Percentiles rank a stretch among this genome's conserved stretches.
phyloP scores from a whole-genome alignment of 2,797 vertebrate species.

The Gastrophryne carolinensis region DNA sequence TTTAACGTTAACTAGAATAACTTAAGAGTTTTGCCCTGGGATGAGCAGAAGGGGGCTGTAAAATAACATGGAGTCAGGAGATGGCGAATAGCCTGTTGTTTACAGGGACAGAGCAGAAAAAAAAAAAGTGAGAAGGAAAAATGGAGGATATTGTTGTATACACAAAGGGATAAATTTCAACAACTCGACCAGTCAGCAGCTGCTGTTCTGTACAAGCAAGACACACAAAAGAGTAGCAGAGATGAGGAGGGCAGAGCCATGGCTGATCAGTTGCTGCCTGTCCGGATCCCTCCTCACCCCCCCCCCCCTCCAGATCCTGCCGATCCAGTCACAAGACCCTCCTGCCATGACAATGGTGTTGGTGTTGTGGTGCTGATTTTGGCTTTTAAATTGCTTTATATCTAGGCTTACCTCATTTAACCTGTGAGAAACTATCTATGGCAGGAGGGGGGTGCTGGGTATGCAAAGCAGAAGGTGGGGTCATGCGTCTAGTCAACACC shows the following conservation, averaged over 20 bases:
- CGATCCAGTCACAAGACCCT: slow-evolving; percentile 42
- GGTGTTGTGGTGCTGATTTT: slow-evolving; percentile 42
- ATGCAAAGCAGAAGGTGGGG: slow-evolving; percentile 41
- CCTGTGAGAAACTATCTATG: slow-evolving; percentile 33
- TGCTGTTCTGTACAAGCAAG: slow-evolving; percentile 78
- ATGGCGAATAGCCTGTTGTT: slow-evolving; percentile 99
- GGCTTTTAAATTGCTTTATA: slow-evolving; percentile 18
- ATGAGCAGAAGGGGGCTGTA: slow-evolving; percentile 29
- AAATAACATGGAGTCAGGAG: slow-evolving; percentile 74
- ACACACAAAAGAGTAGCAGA: slow-evolving; percentile 68
- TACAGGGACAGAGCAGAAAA: slow-evolving; percentile 87
- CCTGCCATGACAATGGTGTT: slow-evolving; percentile 45
- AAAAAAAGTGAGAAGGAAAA: slow-evolving; percentile 65
- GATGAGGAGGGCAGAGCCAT: slow-evolving; percentile 54
- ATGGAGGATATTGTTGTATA: slow-evolving; percentile 99
- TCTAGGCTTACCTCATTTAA: slow-evolving; percentile 41
- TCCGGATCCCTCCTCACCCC: slow-evolving; percentile 20
- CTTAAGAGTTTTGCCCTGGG: slow-evolving; percentile 32
- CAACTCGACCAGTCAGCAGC: slow-evolving; percentile 84
- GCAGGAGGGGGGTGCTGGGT: neutral
- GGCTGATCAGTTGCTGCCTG: slow-evolving; percentile 45
- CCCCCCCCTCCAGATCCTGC: slow-evolving; percentile 17
- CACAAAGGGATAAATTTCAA: slow-evolving; percentile 98
- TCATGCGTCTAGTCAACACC: slow-evolving; percentile 28
- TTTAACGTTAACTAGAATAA: slow-evolving; percentile 60